Evolutionary conservation across 2,797 vertebrate genomes (phyloP).

Genomic region (Enteromius thamalakanensis): DNA sequence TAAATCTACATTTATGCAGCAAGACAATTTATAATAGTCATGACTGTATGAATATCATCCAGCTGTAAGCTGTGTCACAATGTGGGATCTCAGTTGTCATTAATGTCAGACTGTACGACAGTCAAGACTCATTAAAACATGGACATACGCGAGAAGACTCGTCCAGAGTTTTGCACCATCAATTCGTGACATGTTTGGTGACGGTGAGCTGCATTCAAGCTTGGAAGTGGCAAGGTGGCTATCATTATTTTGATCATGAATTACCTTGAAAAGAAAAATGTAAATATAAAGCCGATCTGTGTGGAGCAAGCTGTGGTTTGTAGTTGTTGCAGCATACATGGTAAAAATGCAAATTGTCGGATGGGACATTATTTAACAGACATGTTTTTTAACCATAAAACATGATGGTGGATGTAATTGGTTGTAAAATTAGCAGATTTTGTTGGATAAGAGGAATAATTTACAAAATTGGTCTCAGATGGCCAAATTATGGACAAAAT

Average conservation of each 20-base stretch:
- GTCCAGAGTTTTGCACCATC: background rate
- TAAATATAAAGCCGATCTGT: background rate
- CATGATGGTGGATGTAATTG: background rate
- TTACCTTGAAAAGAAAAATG: background rate
- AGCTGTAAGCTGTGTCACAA: background rate
- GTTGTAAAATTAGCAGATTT: background rate
- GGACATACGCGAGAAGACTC: background rate
- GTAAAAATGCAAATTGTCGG: background rate
- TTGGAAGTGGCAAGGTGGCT: background rate
- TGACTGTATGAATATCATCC: background rate
- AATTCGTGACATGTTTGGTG: background rate
- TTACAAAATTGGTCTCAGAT: background rate
- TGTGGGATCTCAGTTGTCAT: background rate
- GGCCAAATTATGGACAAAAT: background rate
- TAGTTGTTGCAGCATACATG: background rate
- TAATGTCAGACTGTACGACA: background rate
- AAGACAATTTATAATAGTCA: background rate
- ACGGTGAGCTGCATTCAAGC: background rate
- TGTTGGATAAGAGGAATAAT: background rate
- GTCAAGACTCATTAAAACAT: background rate
- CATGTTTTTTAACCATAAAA: background rate
- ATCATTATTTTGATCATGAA: background rate
- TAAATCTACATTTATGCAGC: background rate
- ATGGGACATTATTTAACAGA: background rate
- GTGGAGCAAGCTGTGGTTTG: background rate